Percentiles rank a stretch among this genome's conserved stretches.
Conservation (phyloP, 2,888 invertebrate genomes). For the Branchellion lobata region DNA sequence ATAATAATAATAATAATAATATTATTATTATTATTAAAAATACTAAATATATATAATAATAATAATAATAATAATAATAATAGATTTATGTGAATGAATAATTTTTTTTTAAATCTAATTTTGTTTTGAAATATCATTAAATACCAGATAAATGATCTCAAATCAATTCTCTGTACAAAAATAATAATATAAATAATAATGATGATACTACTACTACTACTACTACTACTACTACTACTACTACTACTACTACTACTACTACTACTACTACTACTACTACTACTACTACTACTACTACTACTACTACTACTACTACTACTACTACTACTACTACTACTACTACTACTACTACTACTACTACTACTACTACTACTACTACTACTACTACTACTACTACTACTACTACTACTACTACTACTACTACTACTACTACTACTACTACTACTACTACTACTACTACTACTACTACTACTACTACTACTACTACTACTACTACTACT, state of each 20-base stretch:
- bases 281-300: constrained; percentile 14
- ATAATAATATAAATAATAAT: too few relatives aligned
- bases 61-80: too few relatives aligned
- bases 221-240: constrained; percentile 14
- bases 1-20: too few relatives aligned
- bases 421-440: constrained; percentile 14
- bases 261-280: constrained; percentile 14
- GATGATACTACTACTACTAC: too few relatives aligned
- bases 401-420: constrained; percentile 10
- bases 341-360: constrained; percentile 14
- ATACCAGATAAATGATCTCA: too few relatives aligned
- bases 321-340: constrained; percentile 14
- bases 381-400: constrained; percentile 14
- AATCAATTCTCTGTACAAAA: too few relatives aligned
- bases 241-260: constrained; percentile 14
- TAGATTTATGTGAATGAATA: too few relatives aligned
- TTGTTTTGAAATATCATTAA: too few relatives aligned
- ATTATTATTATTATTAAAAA: too few relatives aligned
- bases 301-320: constrained; percentile 14
- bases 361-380: constrained; percentile 14
- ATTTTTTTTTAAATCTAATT: too few relatives aligned
- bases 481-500: constrained; percentile 7
- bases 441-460: constrained; percentile 14
- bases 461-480: constrained; percentile 10
- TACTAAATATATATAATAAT: too few relatives aligned